Conservation (phyloP, 2,888 invertebrate species). For the Ceraclea dissimilis region DNA sequence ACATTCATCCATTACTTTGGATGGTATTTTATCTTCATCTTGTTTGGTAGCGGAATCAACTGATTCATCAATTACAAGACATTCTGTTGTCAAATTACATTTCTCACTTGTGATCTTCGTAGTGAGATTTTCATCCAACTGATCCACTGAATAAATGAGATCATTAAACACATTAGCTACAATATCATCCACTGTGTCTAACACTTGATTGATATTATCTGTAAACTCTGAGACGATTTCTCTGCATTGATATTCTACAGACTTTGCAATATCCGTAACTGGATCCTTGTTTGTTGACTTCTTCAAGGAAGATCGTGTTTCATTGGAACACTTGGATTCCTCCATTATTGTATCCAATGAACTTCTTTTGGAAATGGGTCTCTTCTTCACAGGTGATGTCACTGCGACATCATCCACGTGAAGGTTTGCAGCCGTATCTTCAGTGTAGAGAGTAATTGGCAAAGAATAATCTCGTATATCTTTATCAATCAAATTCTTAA, state of each 20-base stretch:
- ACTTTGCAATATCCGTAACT: neutral
- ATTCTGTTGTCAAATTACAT: neutral
- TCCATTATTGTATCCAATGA: constrained; percentile 42
- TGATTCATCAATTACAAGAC: neutral
- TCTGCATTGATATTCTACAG: neutral
- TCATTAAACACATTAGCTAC: neutral
- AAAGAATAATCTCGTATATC: constrained; percentile 46
- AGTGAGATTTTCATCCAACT: neutral
- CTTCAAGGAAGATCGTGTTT: neutral
- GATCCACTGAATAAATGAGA: neutral
- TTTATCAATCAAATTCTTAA: constrained; percentile 41
- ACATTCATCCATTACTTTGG: no score
- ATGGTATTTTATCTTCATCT: neutral
- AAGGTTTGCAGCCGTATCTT: constrained; percentile 29
- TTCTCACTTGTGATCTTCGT: neutral
- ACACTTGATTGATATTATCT: neutral
- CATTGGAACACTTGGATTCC: constrained; percentile 28
- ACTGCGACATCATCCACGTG: constrained; percentile 30
- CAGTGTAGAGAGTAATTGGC: constrained; percentile 41
- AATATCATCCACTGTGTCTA: neutral
- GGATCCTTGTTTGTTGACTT: neutral
- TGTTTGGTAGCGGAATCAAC: neutral
- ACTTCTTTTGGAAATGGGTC: constrained; percentile 4
- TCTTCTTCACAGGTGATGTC: constrained; percentile 33
- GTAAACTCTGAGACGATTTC: neutral